These are phyloP conservation scores for Drosophila monieri DNA, from an alignment of 2,888 invertebrate genomes.

Conservation along the genomic window DNA sequence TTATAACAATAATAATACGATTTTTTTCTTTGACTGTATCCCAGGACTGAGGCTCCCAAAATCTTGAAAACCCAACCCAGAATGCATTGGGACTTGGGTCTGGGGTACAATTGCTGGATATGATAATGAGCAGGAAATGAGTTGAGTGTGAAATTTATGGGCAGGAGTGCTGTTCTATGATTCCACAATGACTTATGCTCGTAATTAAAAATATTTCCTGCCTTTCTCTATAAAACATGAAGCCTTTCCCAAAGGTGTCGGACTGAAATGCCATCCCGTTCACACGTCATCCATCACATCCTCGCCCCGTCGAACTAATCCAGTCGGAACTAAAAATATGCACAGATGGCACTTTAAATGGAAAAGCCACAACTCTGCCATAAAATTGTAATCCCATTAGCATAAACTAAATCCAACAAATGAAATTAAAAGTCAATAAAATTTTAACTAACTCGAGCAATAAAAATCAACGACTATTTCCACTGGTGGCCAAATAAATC, in stretches of 20 bases:
- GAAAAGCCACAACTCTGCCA: slow-evolving; percentile 31
- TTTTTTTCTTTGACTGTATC: slow-evolving; percentile 2
- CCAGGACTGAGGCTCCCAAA: slow-evolving; percentile 18
- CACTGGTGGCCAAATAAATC: slow-evolving; percentile 6
- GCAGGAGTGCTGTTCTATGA: slow-evolving; percentile 61
- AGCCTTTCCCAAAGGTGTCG: slow-evolving; percentile 26
- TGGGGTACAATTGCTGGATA: slow-evolving; percentile 47
- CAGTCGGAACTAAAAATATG: slow-evolving; percentile 36
- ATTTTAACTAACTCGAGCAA: slow-evolving; percentile 44
- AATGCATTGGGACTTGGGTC: slow-evolving; percentile 33
- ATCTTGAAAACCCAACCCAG: slow-evolving; percentile 36
- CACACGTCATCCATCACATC: slow-evolving; percentile 25
- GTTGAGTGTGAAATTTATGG: slow-evolving; percentile 78
- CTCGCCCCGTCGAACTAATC: background rate
- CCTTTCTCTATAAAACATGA: slow-evolving; percentile 27
- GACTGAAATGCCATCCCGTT: slow-evolving; percentile 21
- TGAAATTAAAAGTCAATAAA: slow-evolving; percentile 74
- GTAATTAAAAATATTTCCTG: slow-evolving; percentile 64
- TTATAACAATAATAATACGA: background rate
- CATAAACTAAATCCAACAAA: slow-evolving; percentile 48
- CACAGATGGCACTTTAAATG: slow-evolving; percentile 32
- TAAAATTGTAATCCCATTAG: slow-evolving; percentile 61
- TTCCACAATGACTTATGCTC: slow-evolving; percentile 65
- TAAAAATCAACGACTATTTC: slow-evolving; percentile 41
- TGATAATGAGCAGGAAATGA: slow-evolving; percentile 78